Percentiles rank a stretch among this genome's conserved stretches.
Conservation (phyloP, 2,113 vertebrate genomes). For the Cercopithecus mona region DNA sequence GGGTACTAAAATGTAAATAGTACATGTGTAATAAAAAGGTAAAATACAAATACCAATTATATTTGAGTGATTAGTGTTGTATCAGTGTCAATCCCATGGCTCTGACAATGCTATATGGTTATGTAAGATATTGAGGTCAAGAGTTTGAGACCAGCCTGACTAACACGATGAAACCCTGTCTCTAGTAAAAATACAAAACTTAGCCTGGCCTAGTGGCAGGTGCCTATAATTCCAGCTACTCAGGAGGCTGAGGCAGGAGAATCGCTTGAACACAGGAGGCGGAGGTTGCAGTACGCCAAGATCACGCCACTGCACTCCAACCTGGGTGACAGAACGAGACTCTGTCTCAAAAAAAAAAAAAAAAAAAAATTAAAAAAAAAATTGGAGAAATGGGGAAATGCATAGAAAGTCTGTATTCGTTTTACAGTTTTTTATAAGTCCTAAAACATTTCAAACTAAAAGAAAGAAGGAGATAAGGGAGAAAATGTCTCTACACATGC, state of each 20-base stretch:
- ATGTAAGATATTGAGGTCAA: not conserved
- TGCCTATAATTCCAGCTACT: no score
- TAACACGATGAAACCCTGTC: no score
- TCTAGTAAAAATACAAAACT: no score
- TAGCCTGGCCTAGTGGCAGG: no score
- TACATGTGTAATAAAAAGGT: not conserved
- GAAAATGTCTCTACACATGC: not conserved
- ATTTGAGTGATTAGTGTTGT: not conserved
- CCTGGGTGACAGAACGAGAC: no score
- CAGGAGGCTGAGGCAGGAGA: no score
- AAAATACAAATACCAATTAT: not conserved
- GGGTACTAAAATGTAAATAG: not conserved
- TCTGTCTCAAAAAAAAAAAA: no score
- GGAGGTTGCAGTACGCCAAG: no score
- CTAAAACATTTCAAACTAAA: not conserved
- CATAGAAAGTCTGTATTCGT: not conserved
- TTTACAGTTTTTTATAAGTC: not conserved
- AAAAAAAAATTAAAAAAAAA: no score
- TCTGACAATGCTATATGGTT: not conserved
- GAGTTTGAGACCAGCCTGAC: no score
- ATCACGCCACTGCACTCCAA: no score
- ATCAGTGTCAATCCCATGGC: not conserved
- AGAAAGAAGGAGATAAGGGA: not conserved
- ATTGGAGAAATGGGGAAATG: not conserved
- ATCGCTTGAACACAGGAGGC: no score